These are phyloP conservation scores for Hoplostethus mediterraneus DNA, from an alignment of 2,797 vertebrate species.

Conservation along the genomic window DNA sequence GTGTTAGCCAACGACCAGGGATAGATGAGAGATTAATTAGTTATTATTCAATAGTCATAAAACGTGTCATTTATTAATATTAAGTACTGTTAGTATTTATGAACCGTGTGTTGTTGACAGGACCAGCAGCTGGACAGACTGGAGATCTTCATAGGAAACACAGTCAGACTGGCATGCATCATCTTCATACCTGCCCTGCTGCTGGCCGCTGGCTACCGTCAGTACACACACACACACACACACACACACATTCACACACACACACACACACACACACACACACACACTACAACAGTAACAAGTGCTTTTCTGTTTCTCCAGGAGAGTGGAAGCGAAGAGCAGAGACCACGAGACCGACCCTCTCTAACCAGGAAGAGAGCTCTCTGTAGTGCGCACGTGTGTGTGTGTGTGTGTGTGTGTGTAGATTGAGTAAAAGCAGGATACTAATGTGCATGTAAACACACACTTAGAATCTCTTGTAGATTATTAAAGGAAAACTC, in stretches of 20 bases:
- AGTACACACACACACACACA: slow-evolving; percentile 39
- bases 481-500: too few relatives aligned
- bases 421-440: too few relatives aligned
- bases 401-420: slow-evolving; percentile 8
- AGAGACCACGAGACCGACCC: background rate
- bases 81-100: background rate
- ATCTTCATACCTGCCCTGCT: slow-evolving; percentile 74
- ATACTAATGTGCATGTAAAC: too few relatives aligned
- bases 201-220: slow-evolving; percentile 63
- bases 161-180: slow-evolving; percentile 66
- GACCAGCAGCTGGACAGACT: slow-evolving; percentile 26
- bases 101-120: background rate
- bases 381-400: slow-evolving; percentile 8
- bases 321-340: slow-evolving; percentile 39
- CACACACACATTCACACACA: background rate
- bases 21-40: too few relatives aligned
- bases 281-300: background rate
- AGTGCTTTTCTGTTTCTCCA: slow-evolving; percentile 17
- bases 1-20: too few relatives aligned
- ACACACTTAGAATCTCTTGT: too few relatives aligned
- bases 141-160: slow-evolving; percentile 61
- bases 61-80: too few relatives aligned
- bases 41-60: too few relatives aligned
- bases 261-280: background rate
- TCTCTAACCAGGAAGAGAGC: slow-evolving; percentile 24